Evolutionary conservation across 2,113 vertebrate genomes (phyloP).

Genomic region (Diadophis punctatus): DNA sequence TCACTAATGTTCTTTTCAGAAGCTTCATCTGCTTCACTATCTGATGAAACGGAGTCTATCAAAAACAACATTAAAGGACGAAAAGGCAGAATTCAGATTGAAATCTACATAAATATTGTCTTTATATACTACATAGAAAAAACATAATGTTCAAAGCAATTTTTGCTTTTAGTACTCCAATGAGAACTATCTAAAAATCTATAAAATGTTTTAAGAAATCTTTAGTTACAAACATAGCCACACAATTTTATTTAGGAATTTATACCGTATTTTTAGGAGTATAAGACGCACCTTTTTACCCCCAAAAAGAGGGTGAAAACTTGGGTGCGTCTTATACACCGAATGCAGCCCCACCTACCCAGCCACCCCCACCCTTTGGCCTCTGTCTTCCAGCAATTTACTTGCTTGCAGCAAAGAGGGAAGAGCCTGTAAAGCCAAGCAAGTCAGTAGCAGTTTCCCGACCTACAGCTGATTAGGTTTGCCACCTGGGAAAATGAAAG

Average conservation of each 20-base stretch:
- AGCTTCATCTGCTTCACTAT: constrained; percentile 75
- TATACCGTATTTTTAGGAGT: too few relatives aligned
- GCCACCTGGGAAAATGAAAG: too few relatives aligned
- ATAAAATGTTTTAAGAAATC: background rate
- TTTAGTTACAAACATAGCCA: background rate
- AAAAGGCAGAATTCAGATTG: background rate
- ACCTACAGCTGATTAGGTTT: too few relatives aligned
- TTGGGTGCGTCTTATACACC: too few relatives aligned
- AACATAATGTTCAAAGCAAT: background rate
- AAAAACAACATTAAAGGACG: constrained; percentile 34
- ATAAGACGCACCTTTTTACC: too few relatives aligned
- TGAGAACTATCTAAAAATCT: background rate
- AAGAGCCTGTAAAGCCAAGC: too few relatives aligned
- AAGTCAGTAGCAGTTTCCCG: too few relatives aligned
- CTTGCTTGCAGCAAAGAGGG: too few relatives aligned
- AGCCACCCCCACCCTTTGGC: too few relatives aligned
- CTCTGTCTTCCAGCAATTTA: too few relatives aligned
- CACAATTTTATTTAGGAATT: background rate
- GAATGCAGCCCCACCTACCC: too few relatives aligned
- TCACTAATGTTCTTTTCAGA: constrained; percentile 77
- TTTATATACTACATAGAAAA: background rate
- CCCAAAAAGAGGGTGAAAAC: too few relatives aligned
- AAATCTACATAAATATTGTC: background rate
- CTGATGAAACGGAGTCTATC: constrained; percentile 77
- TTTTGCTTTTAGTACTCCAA: background rate